phyloP scores from a whole-genome alignment of 1,140 invertebrate genomes.

The Euschistus heros region DNA sequence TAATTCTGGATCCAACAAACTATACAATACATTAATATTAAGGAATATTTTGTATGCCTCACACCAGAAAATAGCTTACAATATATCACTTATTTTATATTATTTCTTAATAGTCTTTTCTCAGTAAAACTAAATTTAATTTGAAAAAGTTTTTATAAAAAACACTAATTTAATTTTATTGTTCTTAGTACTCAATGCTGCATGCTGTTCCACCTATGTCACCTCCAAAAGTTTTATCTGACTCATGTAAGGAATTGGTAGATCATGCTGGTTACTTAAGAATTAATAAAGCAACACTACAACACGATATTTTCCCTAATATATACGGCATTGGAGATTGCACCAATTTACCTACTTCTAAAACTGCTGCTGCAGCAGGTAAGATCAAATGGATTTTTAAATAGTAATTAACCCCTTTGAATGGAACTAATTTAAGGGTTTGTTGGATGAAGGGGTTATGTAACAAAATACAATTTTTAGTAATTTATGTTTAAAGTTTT shows the following conservation, averaged over 20 bases:
- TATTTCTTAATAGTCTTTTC: too few relatives aligned
- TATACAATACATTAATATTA: too few relatives aligned
- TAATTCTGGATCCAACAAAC: too few relatives aligned
- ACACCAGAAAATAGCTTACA: too few relatives aligned
- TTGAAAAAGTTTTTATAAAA: too few relatives aligned
- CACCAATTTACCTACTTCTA: constrained; percentile 80
- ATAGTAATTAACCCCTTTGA: not conserved
- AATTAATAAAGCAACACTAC: constrained; percentile 70
- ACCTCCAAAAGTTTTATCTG: constrained; percentile 54
- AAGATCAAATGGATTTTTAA: constrained; percentile 27
- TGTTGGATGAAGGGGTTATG: too few relatives aligned
- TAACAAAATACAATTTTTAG: too few relatives aligned
- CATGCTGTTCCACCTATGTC: constrained; percentile 89
- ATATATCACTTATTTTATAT: too few relatives aligned
- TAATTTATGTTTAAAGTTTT: too few relatives aligned
- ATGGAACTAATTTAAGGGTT: too few relatives aligned
- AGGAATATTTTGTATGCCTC: too few relatives aligned
- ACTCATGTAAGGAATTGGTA: constrained; percentile 43
- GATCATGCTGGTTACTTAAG: constrained; percentile 63
- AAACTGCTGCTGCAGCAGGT: constrained; percentile 92
- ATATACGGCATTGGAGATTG: constrained; percentile 94
- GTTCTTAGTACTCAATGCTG: constrained; percentile 69
- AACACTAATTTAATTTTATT: not conserved
- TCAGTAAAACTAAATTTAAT: too few relatives aligned
- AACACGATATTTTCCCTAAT: constrained; percentile 69